Conservation (phyloP, 2,113 vertebrate genomes). For the Gymnogyps californianus region DNA sequence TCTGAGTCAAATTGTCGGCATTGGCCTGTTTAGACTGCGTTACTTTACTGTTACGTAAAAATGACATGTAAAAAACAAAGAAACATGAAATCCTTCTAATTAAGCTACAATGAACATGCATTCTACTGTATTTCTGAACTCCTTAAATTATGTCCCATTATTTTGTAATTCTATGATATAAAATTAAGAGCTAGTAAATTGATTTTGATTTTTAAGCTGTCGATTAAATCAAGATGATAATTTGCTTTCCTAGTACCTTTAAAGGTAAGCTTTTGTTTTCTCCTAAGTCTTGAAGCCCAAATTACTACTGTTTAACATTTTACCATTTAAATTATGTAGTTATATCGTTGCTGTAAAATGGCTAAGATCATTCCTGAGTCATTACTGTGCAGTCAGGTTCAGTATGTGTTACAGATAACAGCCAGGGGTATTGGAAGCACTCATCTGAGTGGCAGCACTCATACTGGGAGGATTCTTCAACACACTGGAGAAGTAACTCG, state of each 20-base stretch:
- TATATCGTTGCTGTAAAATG: neutral
- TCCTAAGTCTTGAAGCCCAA: neutral
- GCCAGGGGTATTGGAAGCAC: neutral
- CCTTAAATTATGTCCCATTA: neutral
- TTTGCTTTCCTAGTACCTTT: neutral
- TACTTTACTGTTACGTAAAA: neutral
- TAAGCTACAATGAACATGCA: neutral
- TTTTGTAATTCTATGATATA: neutral
- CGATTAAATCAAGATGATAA: neutral
- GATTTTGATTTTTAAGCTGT: neutral
- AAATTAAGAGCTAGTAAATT: neutral
- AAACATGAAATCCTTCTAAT: neutral
- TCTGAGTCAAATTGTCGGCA: neutral
- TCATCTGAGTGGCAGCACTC: neutral
- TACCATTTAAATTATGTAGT: neutral
- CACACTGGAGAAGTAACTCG: neutral
- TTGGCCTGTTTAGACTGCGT: neutral
- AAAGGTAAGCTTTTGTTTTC: neutral
- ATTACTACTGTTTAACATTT: neutral
- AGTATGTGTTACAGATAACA: neutral
- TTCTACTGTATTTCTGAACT: neutral
- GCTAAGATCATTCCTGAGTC: neutral
- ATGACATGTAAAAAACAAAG: neutral
- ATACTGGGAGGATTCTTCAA: neutral
- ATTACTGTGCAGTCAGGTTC: neutral